These are phyloP conservation scores for Vicugna pacos DNA, from an alignment of 2,113 vertebrate species.

Conservation along the genomic window DNA sequence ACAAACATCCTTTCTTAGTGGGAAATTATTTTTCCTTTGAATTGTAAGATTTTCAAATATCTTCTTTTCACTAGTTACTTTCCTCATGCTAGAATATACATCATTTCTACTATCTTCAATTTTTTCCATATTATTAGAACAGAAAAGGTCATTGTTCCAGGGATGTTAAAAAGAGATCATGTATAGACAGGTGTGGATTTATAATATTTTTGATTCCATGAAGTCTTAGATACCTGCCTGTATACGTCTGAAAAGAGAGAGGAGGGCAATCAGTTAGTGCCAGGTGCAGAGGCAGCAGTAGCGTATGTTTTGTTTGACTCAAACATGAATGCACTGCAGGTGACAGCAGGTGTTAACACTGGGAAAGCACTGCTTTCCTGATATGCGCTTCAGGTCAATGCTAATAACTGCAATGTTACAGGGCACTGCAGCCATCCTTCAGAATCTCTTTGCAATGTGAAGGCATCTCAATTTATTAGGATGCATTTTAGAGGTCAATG, in stretches of 20 bases:
- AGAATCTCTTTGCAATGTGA: not conserved
- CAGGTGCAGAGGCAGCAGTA: slow-evolving; percentile 19
- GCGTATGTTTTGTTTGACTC: not conserved
- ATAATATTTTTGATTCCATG: not conserved
- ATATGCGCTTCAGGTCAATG: not conserved
- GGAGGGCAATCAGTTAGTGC: not conserved
- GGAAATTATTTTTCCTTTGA: not conserved
- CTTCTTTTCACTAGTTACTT: not conserved
- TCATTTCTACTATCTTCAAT: not conserved
- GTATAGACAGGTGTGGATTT: not conserved
- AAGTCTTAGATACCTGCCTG: not conserved
- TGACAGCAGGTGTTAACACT: slow-evolving; percentile 48
- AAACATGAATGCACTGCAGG: slow-evolving; percentile 48
- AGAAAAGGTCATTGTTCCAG: not conserved
- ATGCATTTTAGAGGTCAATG: slow-evolving; percentile 22
- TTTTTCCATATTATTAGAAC: not conserved
- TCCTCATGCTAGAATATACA: not conserved
- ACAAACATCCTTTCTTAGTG: not conserved
- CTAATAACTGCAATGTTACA: not conserved
- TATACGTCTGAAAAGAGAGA: not conserved
- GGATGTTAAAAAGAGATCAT: not conserved
- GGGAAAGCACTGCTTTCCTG: not conserved
- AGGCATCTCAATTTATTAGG: not conserved
- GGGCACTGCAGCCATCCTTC: not conserved
- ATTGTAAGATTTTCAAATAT: slow-evolving; percentile 1